A percentile compares a stretch with the other conserved stretches of the same genome.
phyloP scores from a whole-genome alignment of 2,113 vertebrate genomes.

The Malurus melanocephalus region DNA sequence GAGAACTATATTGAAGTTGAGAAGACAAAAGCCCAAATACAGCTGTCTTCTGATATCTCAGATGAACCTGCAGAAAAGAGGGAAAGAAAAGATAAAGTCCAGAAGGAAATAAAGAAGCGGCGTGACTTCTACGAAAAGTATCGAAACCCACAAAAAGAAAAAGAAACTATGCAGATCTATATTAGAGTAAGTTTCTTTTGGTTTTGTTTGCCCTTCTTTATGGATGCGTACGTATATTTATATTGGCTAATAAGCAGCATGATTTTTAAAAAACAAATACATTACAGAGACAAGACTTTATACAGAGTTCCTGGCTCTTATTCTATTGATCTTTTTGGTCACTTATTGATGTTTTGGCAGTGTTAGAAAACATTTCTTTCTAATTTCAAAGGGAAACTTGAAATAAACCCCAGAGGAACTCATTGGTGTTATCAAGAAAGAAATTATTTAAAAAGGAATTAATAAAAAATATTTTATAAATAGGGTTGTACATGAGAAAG shows the following conservation, averaged over 20 bases:
- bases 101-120: constrained; percentile 88
- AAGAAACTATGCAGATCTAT: constrained; percentile 86
- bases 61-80: constrained; percentile 95
- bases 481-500: neutral
- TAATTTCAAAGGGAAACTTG: constrained; percentile 48
- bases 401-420: constrained; percentile 23
- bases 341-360: neutral
- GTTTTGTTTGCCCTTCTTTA: constrained; percentile 8
- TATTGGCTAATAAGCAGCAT: neutral
- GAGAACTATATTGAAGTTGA: constrained; percentile 97
- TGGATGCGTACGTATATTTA: neutral
- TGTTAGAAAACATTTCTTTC: constrained; percentile 10
- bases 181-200: constrained; percentile 84
- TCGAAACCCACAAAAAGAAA: constrained; percentile 94
- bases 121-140: constrained; percentile 95
- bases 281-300: neutral
- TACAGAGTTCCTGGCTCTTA: neutral
- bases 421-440: neutral
- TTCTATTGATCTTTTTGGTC: neutral
- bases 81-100: constrained; percentile 86
- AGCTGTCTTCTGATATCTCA: constrained; percentile 78
- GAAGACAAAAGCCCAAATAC: constrained; percentile 76
- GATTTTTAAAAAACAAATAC: neutral
- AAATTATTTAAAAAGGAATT: neutral
- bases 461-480: neutral